Conservation (phyloP, 1,140 invertebrate genomes). For the Aphelinus certus region DNA sequence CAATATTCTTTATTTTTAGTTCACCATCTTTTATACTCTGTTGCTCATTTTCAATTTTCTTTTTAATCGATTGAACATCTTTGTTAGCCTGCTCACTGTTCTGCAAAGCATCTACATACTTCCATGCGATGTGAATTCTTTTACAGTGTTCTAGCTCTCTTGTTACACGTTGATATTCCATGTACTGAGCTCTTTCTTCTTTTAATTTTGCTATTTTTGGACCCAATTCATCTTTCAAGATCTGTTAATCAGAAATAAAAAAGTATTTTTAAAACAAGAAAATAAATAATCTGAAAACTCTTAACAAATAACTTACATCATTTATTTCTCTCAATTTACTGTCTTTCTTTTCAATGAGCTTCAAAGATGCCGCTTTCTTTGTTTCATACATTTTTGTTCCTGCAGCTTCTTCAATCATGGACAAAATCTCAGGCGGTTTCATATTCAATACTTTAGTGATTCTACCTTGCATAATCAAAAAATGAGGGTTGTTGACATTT, state of each 20-base stretch:
- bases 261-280: constrained; percentile 26
- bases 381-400: constrained; percentile 98
- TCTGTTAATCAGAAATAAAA: constrained; percentile 63
- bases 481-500: constrained; percentile 99
- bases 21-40: constrained; percentile 68
- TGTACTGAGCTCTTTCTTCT: constrained; percentile 84
- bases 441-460: constrained; percentile 99
- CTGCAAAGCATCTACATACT: constrained; percentile 70
- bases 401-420: constrained; percentile 99
- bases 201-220: constrained; percentile 89
- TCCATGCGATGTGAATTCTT: constrained; percentile 81
- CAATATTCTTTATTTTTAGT: constrained; percentile 68
- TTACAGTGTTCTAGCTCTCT: constrained; percentile 88
- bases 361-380: constrained; percentile 89
- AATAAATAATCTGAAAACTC: constrained; percentile 15
- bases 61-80: constrained; percentile 66
- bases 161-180: constrained; percentile 88
- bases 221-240: constrained; percentile 87
- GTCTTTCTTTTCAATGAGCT: constrained; percentile 95
- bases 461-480: constrained; percentile 99
- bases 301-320: constrained; percentile 68
- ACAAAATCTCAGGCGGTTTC: constrained; percentile 97
- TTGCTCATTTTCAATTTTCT: constrained; percentile 67
- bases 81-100: constrained; percentile 67
- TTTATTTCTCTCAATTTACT: constrained; percentile 88